Evolutionary conservation across 92 coral and sea anemone genomes (phyloP), one percentile per base, ranked within the genome.

Genomic region (Metridium senile): DNA sequence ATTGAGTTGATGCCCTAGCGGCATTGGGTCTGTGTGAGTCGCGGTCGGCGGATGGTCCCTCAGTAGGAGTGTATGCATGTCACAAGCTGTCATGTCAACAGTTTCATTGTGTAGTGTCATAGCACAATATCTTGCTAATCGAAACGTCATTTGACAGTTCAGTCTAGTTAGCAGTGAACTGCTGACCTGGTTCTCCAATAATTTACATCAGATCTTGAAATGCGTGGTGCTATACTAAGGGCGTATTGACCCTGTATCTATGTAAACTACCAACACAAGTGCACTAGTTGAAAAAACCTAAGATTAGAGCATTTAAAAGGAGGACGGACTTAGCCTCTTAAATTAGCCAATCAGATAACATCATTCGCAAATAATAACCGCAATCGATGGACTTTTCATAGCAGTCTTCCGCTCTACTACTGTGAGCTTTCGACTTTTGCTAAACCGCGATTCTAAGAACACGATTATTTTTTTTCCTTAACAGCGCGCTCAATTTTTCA

Each of bases 81-180:
- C 85, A 61, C 19, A 57, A 58, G 57, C 77, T 79, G 84, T 69
- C 84, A 79, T 79, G 76, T 79, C 84, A 70, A 34, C 76, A 68
- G 64, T 29, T 27, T 52, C 66, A 79, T 79, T 69, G 83, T 79
- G 11, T 70, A 51, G 83, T 66, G 71, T 63, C 72, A 63, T 66
- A 43, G 21, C 19, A 72, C 58, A 68, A 79, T 70, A 34, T 46
- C 57, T 30, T 65, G 66, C 61, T 78, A 82, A 87, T 77, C 82
- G 73, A 33, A 65, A 63, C 75, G 49, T 56, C 69, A 87, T 74
- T 66, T 87, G 91, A 82, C 91, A 87, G 82, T 58, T 49, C 23
- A 62, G 74, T 81, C 91, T 87, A 31, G 88, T 87, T 87, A 87
- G 91, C 85, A 74, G 13, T 22, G 85, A 85, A 88, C 85, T 78